Base-by-base conservation (phyloP, 2,113 vertebrate species). In the Podarcis muralis region DNA sequence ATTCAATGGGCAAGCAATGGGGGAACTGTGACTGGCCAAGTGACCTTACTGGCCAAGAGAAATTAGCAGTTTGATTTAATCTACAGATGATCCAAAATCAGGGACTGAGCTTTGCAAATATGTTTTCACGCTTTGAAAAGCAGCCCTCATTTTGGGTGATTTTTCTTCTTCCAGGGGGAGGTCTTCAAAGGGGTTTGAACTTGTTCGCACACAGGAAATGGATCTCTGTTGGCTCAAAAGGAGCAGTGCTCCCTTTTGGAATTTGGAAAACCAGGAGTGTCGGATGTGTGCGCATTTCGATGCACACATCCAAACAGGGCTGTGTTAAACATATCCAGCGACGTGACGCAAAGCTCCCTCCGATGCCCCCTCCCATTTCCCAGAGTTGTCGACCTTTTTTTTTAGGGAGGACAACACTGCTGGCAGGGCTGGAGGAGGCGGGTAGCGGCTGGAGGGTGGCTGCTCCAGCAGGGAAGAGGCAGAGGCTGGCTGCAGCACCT, bases 381-480 rank as follows among this genome's bases (percentile, higher is more conserved):
- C 40, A 43, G 40, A 43, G 40, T 43, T 43, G 40, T 43, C 40
- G 1, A 43, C 40, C 40, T 43, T 6, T 6, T 40, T 6, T 43
- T 43, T 43, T 43, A 43, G 40, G 40, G 40, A 43, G 40, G 40
- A 43, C 1, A 1, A 1, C 40, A 43, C 40, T 43, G 6, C 40
- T 43, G 40, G 40, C 0, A 1, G 40, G 40, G 40, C 40, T 43
- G 40, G 40, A 43, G 40, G 40, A 43, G 40, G 40, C 1, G 40
- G 40, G 40, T 6, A 43, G 40, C 1, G 6, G 40, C 1, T 43
- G 40, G 40, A 40, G 40, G 6, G 40, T 1, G 1, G 40, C 40
- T 43, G 0, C 40, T 43, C 40, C 6, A 1, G 40, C 1, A 1
- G 6, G 6, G 6, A 43, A 43, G 40, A 43, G 6, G 6, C 40